Percentiles rank a stretch among this genome's conserved stretches.
These are phyloP conservation scores for Carpatolechia fugitivella DNA, from an alignment of 2,888 invertebrate genomes.

Conservation along the genomic window DNA sequence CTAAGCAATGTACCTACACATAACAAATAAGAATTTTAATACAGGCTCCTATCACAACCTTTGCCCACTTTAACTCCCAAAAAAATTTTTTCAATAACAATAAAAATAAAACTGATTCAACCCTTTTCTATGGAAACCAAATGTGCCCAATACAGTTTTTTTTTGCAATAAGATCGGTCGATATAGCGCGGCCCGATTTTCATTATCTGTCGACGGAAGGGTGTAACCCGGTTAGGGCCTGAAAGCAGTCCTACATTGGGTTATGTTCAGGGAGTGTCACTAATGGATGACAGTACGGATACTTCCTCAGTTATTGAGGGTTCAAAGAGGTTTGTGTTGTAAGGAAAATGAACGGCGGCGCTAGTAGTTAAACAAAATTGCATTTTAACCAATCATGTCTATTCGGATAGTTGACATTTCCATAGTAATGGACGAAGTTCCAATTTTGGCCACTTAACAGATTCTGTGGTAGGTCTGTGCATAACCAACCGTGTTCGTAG, in stretches of 20 bases:
- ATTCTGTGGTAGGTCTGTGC: no score
- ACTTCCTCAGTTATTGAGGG: neutral
- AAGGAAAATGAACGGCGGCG: no score
- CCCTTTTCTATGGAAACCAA: conserved; percentile 1
- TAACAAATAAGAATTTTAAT: neutral
- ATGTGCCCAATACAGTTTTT: neutral
- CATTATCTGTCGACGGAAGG: neutral
- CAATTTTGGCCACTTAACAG: no score
- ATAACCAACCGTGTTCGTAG: no score
- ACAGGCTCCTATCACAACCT: neutral
- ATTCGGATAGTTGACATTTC: no score
- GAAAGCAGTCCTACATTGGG: neutral
- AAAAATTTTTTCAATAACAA: conserved; percentile 1
- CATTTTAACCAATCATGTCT: no score
- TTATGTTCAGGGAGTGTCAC: neutral
- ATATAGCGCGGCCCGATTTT: neutral
- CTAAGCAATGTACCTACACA: no score
- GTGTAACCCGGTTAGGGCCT: neutral
- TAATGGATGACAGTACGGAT: neutral
- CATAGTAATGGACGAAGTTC: no score
- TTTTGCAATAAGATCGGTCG: neutral
- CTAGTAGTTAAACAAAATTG: no score
- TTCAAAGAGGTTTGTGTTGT: neutral
- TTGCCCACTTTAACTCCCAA: neutral
- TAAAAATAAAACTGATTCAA: neutral